Evolutionary conservation across 2,888 invertebrate species (phyloP).

Genomic region (Notodonta dromedarius): DNA sequence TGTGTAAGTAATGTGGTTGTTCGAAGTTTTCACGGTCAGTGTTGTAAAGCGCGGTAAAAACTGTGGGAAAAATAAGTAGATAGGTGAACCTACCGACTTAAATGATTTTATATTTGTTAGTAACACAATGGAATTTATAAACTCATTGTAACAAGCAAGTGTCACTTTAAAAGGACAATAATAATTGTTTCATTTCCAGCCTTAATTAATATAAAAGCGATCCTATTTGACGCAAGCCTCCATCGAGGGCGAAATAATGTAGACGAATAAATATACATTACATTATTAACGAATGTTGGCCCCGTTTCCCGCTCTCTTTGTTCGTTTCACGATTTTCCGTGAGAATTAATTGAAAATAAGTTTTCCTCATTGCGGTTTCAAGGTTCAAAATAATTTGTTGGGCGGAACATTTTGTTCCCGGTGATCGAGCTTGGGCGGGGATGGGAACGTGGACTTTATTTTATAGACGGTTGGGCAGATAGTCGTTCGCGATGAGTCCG

Average conservation of each 20-base stretch:
- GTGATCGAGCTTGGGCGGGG: constrained; percentile 52
- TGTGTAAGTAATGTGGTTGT: too few species aligned
- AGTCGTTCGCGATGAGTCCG: constrained; percentile 50
- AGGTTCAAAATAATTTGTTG: constrained; percentile 78
- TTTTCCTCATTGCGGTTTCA: constrained; percentile 67
- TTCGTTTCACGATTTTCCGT: constrained; percentile 76
- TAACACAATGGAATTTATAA: constrained; percentile 25
- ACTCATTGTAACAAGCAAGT: constrained; percentile 31
- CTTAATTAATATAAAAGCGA: constrained; percentile 62
- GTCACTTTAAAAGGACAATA: constrained; percentile 39
- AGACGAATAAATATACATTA: constrained; percentile 83
- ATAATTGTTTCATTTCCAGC: constrained; percentile 45
- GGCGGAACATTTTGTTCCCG: constrained; percentile 64
- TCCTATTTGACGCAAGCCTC: constrained; percentile 66
- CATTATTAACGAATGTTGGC: constrained; percentile 84
- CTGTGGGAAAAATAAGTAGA: background rate
- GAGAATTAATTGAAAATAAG: constrained; percentile 72
- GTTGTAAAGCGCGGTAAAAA: constrained; percentile 11
- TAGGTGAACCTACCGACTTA: background rate
- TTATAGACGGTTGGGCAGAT: constrained; percentile 45
- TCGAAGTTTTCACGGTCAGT: background rate
- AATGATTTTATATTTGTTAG: background rate
- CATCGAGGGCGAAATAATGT: constrained; percentile 73
- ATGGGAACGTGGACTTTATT: constrained; percentile 57
- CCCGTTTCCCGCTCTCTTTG: constrained; percentile 83